Evolutionary conservation across 1,140 invertebrate species (phyloP).

Genomic region (Neodiprion pinetum): DNA sequence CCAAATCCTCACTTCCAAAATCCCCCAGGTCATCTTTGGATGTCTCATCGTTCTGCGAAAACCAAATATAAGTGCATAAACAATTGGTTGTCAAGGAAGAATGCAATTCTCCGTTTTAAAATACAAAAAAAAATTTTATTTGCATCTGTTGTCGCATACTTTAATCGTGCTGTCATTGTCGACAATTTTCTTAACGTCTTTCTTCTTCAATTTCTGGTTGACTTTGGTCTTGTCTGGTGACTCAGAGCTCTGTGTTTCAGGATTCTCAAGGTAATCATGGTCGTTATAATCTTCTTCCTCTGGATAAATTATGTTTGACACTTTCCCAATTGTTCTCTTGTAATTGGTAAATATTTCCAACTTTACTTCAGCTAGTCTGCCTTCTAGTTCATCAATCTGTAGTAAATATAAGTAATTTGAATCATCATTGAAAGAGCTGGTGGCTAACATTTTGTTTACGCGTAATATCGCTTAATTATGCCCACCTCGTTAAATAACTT

Average conservation of each 20-base stretch:
- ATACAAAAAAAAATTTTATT: slow-evolving; percentile 9
- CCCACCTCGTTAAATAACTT: slow-evolving; percentile 64
- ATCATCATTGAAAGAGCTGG: no score
- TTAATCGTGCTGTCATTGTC: slow-evolving; percentile 42
- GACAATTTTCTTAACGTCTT: slow-evolving; percentile 22
- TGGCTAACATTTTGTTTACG: no score
- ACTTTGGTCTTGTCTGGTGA: slow-evolving; percentile 17
- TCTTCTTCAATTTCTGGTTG: slow-evolving; percentile 25
- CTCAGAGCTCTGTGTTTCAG: slow-evolving; percentile 35
- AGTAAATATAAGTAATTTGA: slow-evolving; percentile 19
- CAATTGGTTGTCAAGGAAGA: background rate
- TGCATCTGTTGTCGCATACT: slow-evolving; percentile 22
- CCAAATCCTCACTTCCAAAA: background rate
- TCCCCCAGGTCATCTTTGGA: background rate
- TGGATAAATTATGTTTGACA: slow-evolving; percentile 25
- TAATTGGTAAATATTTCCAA: slow-evolving; percentile 56
- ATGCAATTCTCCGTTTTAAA: background rate
- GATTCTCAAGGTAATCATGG: slow-evolving; percentile 56
- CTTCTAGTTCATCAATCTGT: slow-evolving; percentile 67
- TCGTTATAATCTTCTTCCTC: slow-evolving; percentile 54
- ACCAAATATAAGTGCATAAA: background rate
- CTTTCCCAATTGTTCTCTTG: slow-evolving; percentile 54
- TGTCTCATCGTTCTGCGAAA: background rate
- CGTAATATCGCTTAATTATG: background rate
- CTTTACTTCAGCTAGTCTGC: slow-evolving; percentile 60